A percentile compares a stretch with the other conserved stretches of the same genome.
Evolutionary conservation across 2,888 invertebrate species (phyloP).

Genomic region (Eilema griseolum): DNA sequence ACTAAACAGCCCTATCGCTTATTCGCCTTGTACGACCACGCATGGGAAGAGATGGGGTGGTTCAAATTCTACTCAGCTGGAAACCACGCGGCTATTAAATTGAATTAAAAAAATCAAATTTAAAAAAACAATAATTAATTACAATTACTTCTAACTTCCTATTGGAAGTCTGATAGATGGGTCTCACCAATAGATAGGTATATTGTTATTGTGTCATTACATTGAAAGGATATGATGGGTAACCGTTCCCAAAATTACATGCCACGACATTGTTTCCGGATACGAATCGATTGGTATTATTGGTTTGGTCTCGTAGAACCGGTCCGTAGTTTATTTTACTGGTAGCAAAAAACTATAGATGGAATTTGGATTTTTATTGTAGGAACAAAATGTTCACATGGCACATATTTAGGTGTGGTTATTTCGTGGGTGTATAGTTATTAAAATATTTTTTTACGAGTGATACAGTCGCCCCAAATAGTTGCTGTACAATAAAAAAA

Average conservation of each 20-base stretch:
- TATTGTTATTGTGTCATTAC: neutral
- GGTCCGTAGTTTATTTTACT: conserved; percentile 19
- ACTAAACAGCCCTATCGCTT: too few relatives aligned
- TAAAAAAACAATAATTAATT: too few relatives aligned
- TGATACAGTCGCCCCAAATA: neutral
- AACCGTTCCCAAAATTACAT: conserved; percentile 7
- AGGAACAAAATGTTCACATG: conserved; percentile 19
- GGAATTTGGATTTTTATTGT: conserved; percentile 24
- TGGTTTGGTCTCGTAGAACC: conserved; percentile 19
- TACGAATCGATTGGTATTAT: conserved; percentile 17
- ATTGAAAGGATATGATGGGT: neutral
- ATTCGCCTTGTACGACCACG: too few relatives aligned
- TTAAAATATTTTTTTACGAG: neutral
- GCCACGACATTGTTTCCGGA: conserved; percentile 19
- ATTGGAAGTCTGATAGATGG: neutral
- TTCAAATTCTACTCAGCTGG: too few relatives aligned
- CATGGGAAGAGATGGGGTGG: too few relatives aligned
- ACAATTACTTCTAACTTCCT: neutral
- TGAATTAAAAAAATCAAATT: too few relatives aligned
- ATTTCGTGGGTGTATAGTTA: neutral
- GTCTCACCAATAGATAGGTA: neutral
- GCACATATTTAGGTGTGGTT: conserved; percentile 7
- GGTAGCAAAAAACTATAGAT: conserved; percentile 20
- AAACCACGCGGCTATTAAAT: too few relatives aligned
- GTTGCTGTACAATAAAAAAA: neutral